Conservation (phyloP, 2,113 vertebrate species). For the Sphyrna mokarran region DNA sequence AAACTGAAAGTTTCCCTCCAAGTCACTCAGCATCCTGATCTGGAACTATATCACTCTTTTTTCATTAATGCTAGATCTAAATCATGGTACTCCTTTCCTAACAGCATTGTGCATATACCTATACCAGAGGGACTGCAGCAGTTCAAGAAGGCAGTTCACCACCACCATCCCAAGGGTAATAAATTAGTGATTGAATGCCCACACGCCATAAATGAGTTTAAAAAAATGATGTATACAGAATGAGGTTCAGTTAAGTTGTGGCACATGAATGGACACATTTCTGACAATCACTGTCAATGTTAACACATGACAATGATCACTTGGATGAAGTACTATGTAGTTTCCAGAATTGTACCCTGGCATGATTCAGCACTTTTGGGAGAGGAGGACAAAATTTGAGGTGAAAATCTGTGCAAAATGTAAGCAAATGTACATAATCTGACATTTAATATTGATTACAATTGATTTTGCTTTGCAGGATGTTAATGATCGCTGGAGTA, state of each 20-base stretch:
- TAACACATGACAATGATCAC: background rate
- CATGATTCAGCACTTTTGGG: background rate
- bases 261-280: background rate
- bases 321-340: background rate
- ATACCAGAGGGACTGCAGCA: too few relatives aligned
- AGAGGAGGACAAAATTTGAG: background rate
- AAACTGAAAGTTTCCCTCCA: too few relatives aligned
- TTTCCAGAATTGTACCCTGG: background rate
- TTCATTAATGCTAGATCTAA: too few relatives aligned
- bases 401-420: background rate
- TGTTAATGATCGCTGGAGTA: constrained; percentile 82
- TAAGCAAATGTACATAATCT: background rate
- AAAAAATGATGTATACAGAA: background rate
- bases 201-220: too few relatives aligned
- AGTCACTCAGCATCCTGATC: too few relatives aligned
- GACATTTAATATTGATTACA: background rate
- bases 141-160: too few relatives aligned
- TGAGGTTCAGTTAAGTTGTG: background rate
- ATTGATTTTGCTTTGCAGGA: constrained; percentile 60
- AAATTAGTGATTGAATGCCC: too few relatives aligned
- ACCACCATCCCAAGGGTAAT: too few relatives aligned
- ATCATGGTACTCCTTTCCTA: too few relatives aligned
- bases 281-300: background rate
- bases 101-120: too few relatives aligned
- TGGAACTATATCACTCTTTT: too few relatives aligned